These are phyloP conservation scores for Allolobophora icterica DNA, from an alignment of 2,888 invertebrate genomes.

Conservation along the genomic window DNA sequence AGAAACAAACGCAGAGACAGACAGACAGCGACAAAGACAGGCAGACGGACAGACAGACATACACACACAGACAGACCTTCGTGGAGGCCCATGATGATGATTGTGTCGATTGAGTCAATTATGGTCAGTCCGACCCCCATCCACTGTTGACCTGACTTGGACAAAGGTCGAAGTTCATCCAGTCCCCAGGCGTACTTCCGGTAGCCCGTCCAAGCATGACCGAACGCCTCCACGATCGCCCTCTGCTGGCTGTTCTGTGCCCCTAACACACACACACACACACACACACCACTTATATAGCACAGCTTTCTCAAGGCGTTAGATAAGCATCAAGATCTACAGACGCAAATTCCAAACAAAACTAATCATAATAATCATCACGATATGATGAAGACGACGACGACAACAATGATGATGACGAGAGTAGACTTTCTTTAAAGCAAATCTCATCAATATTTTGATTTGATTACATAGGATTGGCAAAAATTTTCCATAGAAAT, in stretches of 20 bases:
- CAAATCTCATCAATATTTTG: too few relatives aligned
- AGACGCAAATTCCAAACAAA: too few relatives aligned
- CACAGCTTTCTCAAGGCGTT: neutral
- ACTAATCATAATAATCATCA: too few relatives aligned
- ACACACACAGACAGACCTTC: conserved; percentile 72
- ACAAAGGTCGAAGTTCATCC: conserved; percentile 91
- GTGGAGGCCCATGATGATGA: conserved; percentile 91
- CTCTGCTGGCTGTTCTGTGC: conserved; percentile 81
- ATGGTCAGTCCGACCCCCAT: conserved; percentile 93
- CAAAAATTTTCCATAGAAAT: too few relatives aligned
- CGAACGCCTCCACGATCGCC: conserved; percentile 86
- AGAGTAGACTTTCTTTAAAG: too few relatives aligned
- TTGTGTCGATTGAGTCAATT: conserved; percentile 91
- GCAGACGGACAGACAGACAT: neutral
- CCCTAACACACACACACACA: conserved; percentile 66
- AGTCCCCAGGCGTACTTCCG: conserved; percentile 94
- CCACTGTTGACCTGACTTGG: conserved; percentile 86
- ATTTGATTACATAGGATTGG: too few relatives aligned
- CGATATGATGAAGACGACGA: too few relatives aligned
- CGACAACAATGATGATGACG: too few relatives aligned
- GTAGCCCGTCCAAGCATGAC: conserved; percentile 93
- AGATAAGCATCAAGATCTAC: too few relatives aligned
- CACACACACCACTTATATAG: neutral
- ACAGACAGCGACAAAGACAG: neutral
- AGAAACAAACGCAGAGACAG: neutral